A percentile compares a stretch with the other conserved stretches of the same genome.
These are phyloP conservation scores for Myanophis thanlyinensis DNA, from an alignment of 2,113 vertebrate genomes.

Conservation along the genomic window DNA sequence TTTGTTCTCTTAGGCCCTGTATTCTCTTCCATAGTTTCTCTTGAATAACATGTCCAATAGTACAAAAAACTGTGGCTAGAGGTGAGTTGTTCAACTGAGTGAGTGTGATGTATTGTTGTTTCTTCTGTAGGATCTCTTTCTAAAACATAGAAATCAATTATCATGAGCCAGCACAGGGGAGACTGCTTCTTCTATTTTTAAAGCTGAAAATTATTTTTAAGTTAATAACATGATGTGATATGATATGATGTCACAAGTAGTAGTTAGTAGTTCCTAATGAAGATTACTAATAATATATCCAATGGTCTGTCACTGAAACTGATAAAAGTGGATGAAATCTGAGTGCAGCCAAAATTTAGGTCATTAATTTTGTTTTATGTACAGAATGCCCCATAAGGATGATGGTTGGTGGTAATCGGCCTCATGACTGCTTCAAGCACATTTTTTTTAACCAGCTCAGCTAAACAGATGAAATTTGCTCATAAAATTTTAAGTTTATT, in stretches of 20 bases:
- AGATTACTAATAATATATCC: background rate
- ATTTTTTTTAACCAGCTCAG: conserved; percentile 8
- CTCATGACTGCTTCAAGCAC: background rate
- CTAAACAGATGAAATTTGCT: conserved; percentile 13
- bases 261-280: background rate
- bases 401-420: background rate
- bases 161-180: background rate
- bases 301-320: background rate
- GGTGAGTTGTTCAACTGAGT: background rate
- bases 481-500: background rate
- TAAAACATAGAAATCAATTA: background rate
- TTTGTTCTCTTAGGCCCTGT: background rate
- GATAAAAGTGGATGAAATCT: background rate
- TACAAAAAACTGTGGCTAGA: background rate
- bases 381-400: background rate
- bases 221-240: background rate
- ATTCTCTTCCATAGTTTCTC: background rate
- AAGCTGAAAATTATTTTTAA: background rate
- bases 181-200: background rate
- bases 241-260: background rate
- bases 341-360: background rate
- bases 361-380: background rate
- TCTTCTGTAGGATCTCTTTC: background rate
- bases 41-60: background rate
- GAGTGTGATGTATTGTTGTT: background rate